These are phyloP conservation scores for Dipodomys merriami DNA, from an alignment of 2,113 vertebrate species.

Conservation along the genomic window DNA sequence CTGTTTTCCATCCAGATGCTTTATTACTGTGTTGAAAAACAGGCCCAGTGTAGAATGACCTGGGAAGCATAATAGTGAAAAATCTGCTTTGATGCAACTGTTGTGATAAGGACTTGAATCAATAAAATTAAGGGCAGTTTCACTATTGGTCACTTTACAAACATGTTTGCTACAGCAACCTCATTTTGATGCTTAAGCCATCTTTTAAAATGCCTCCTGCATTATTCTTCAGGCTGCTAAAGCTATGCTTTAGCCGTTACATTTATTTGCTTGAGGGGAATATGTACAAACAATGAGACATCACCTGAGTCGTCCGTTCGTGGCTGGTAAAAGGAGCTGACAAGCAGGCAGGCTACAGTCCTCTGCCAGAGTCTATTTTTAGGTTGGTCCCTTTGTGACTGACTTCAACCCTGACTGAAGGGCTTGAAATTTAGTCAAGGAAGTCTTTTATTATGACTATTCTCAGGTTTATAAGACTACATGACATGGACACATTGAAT, in stretches of 20 bases:
- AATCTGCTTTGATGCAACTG: slow-evolving; percentile 42
- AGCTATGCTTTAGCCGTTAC: slow-evolving; percentile 60
- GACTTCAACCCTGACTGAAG: slow-evolving; percentile 51
- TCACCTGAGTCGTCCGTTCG: slow-evolving; percentile 71
- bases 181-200: background rate
- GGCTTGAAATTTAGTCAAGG: slow-evolving; percentile 46
- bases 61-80: slow-evolving; percentile 21
- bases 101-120: slow-evolving; percentile 60
- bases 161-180: background rate
- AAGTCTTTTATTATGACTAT: background rate
- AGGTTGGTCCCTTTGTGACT: slow-evolving; percentile 71
- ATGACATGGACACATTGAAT: background rate
- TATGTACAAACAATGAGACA: slow-evolving; percentile 30
- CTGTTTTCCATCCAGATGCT: slow-evolving; percentile 67
- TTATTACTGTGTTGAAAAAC: slow-evolving; percentile 60
- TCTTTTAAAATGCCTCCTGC: slow-evolving; percentile 48
- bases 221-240: background rate
- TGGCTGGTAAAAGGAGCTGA: slow-evolving; percentile 48
- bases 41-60: slow-evolving; percentile 18
- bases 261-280: slow-evolving; percentile 73
- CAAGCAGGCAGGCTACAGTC: slow-evolving; percentile 15
- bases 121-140: slow-evolving; percentile 58
- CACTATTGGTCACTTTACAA: slow-evolving; percentile 37
- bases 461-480: slow-evolving; percentile 18
- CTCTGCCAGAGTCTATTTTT: slow-evolving; percentile 60